Evolutionary conservation across 2,113 vertebrate species (phyloP), one percentile per base, ranked within the genome.

Genomic region (Cyrtonyx montezumae): DNA sequence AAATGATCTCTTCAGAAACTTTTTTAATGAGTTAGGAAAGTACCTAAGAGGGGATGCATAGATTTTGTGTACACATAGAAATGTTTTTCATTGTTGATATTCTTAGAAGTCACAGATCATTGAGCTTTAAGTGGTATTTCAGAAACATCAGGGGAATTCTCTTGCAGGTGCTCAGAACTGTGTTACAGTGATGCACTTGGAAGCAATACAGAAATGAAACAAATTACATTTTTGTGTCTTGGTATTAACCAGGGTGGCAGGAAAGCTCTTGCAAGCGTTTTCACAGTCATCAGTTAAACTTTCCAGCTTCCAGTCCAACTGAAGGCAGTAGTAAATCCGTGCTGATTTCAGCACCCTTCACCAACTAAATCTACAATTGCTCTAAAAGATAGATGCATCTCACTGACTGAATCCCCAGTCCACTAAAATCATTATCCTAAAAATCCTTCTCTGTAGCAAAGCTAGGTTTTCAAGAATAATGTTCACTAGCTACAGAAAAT

Each of bases 191-290:
- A 74, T 14, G 42, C 3, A 9, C 25, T 58, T 63, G 37, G 40
- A 95, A 84, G 51, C 70, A 78, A 66, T 0, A 76, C 11, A 46
- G 18, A 25, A 87, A 61, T 59, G 32, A 69, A 87, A 70, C 7
- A 59, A 84, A 89, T 32, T 73, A 78, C 51, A 28, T 85, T 87
- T 67, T 59, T 91, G 49, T 66, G 30, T 90, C 86, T 79, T 74
- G 4, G 73, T 77, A 87, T 92, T 90, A 93, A 90, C 34, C 61
- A 80, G n/a, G 46, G 79, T 30, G 17, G 14, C 28, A 45, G 45
- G 62, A 73, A 92, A 83, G 14, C 56, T 13, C 53, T 65, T 55
- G 48, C 17, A 87, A 84, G 66, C 43, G 3, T 45, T 86, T 71
- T 74, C 51, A 78, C 49, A 93, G 79, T 30, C 36, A 78, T 42